Conservation (phyloP, 2,113 vertebrate species). For the Pedetes capensis region DNA sequence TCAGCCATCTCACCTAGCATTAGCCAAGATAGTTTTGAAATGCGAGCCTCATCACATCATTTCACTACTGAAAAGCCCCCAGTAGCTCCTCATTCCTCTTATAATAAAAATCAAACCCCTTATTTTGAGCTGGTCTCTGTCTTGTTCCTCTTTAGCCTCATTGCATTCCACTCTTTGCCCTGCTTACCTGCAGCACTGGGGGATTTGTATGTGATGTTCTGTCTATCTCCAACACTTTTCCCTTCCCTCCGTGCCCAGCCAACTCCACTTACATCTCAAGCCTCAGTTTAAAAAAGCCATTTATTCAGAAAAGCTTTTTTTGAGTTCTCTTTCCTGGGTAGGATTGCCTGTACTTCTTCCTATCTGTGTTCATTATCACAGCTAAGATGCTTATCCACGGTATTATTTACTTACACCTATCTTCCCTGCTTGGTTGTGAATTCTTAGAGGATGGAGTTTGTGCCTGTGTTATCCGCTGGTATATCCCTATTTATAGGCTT, state of each 20-base stretch:
- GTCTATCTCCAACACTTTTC: not conserved
- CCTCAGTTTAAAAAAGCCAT: not conserved
- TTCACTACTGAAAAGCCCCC: not conserved
- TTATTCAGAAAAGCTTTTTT: not conserved
- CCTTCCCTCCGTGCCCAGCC: not conserved
- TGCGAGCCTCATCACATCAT: not conserved
- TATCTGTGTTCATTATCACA: not conserved
- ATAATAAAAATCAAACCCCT: not conserved
- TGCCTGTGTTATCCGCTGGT: not conserved
- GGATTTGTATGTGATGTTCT: not conserved
- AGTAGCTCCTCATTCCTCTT: not conserved
- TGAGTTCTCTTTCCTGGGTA: not conserved
- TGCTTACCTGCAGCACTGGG: not conserved
- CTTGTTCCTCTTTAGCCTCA: not conserved
- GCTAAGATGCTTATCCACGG: not conserved
- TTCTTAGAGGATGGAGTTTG: not conserved
- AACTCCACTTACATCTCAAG: not conserved
- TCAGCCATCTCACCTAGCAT: not conserved
- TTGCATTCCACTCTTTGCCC: not conserved
- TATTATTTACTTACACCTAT: not conserved
- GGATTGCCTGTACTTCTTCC: not conserved
- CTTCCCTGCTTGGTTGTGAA: not conserved
- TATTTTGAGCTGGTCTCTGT: not conserved
- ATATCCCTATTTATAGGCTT: not conserved
- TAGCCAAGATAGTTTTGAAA: not conserved